Percentiles rank a stretch among this genome's conserved stretches.
These are phyloP conservation scores for Prietella phreatophila DNA, from an alignment of 2,113 vertebrate genomes.

Conservation along the genomic window DNA sequence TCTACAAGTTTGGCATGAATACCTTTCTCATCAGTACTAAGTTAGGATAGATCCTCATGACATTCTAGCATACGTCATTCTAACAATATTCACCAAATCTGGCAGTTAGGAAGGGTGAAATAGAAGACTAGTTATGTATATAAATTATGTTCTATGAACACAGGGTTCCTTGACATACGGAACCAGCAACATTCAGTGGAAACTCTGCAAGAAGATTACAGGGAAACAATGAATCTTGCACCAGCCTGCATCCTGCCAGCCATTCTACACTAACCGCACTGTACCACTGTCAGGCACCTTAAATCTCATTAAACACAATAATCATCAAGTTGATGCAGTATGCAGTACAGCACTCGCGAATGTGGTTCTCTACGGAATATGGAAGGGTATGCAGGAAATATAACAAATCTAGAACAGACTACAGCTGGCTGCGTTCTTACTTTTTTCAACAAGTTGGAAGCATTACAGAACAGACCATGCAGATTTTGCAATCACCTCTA, in stretches of 20 bases:
- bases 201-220: neutral
- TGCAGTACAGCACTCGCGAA: neutral
- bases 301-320: neutral
- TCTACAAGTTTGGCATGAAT: neutral
- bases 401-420: no score
- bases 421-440: no score
- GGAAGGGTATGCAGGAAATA: no score
- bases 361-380: neutral
- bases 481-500: no score
- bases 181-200: neutral
- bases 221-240: neutral
- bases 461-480: no score
- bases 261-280: neutral
- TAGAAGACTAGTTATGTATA: neutral
- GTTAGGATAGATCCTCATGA: no score
- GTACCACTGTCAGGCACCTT: neutral
- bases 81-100: neutral
- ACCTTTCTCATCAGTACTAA: neutral
- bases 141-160: neutral
- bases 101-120: neutral
- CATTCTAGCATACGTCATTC: neutral
- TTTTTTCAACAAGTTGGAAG: no score
- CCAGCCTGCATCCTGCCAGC: constrained; percentile 6
- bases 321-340: neutral
- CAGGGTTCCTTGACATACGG: neutral